A percentile compares a stretch with the other conserved stretches of the same genome.
Conservation (phyloP, 1,140 invertebrate genomes). For the Littorina saxatilis region DNA sequence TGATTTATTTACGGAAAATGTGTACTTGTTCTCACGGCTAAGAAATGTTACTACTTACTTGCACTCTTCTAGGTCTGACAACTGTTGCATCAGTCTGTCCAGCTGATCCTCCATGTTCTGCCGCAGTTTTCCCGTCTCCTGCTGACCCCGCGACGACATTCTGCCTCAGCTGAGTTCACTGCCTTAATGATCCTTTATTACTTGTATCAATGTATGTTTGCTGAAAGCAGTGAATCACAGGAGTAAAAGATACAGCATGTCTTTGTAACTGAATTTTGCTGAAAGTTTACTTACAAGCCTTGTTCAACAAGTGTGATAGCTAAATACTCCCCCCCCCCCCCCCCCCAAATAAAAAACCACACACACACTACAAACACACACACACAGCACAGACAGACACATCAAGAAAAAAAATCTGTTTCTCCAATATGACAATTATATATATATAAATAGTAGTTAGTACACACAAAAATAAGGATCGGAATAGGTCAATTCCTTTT, state of each 20-base stretch:
- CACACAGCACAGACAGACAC: too few species aligned
- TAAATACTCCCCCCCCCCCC: background rate
- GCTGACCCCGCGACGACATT: constrained; percentile 73
- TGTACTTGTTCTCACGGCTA: too few species aligned
- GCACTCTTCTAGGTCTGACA: constrained; percentile 85
- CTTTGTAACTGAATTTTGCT: background rate
- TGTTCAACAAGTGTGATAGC: background rate
- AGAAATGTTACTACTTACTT: constrained; percentile 79
- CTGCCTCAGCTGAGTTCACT: background rate
- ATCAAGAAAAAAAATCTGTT: too few species aligned
- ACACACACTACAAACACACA: background rate
- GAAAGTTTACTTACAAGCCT: background rate
- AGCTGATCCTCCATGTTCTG: constrained; percentile 85
- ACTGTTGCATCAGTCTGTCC: constrained; percentile 83
- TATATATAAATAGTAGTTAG: too few species aligned
- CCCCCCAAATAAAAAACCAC: background rate
- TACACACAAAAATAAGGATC: too few species aligned
- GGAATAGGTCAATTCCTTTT: too few species aligned
- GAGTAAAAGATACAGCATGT: too few species aligned
- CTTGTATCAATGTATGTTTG: too few species aligned
- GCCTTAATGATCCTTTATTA: background rate
- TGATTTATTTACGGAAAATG: too few species aligned
- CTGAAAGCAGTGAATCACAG: too few species aligned
- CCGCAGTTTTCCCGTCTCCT: constrained; percentile 81
- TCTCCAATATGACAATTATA: too few species aligned